Evolutionary conservation across 2,888 invertebrate genomes (phyloP), one percentile per base, ranked within the genome.

Genomic region (Atherix ibis): DNA sequence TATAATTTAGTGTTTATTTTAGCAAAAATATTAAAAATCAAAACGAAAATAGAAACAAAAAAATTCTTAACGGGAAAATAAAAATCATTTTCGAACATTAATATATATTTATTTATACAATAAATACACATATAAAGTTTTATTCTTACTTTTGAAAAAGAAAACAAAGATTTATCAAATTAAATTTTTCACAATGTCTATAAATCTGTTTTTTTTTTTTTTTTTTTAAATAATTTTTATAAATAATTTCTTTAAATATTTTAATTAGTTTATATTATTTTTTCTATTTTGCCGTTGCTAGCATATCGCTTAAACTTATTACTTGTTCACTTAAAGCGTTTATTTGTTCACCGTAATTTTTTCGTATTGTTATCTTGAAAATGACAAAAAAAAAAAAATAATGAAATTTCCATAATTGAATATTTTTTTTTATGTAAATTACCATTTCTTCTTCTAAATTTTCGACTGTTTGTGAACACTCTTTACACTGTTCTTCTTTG

Each of bases 251-350:
- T 40, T 27, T 28, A 35, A 33, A 32, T 37, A 18, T 27, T 31
- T 35, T 24, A 27, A 22, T 35, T 19, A 35, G 35, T 27, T 18
- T 25, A 17, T 33, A 31, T 35, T 31, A 32, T n/a, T 32, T 36
- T 31, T 37, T 36, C 38, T 29, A 31, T 40, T 40, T 46, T 49
- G 59, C 49, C 45, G 52, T 54, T 34, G 89, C 75, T 31, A 94
- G 70, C 62, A 85, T 88, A 46, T 91, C 91, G 61, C 66, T 88
- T 67, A 69, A 61, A 29, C 63, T 68, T 22, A 71, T 72, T 37
- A 72, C 66, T 58, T 73, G 73, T 44, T 73, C 73, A 4, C 71
- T 70, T 22, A 73, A 57, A 27, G 71, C 68, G 2, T 65, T 67
- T 54, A 73, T 68, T 55, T 73, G 72, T 41, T 72, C 65, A 47